Evolutionary conservation across 2,797 vertebrate species (phyloP).

Genomic region (Hypotaenidia okinawae): DNA sequence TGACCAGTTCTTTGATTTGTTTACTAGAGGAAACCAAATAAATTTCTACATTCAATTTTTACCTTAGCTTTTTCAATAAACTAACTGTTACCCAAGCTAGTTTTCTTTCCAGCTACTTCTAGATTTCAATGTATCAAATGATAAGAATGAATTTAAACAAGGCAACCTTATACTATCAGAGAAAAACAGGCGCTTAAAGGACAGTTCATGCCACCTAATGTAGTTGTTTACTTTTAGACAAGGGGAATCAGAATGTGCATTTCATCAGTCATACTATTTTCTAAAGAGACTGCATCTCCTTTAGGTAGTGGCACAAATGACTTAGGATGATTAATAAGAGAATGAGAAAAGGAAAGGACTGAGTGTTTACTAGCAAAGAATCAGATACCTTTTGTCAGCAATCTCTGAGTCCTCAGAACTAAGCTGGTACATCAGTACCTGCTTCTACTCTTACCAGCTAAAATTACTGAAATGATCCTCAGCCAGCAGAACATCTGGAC

Average conservation of each 20-base stretch:
- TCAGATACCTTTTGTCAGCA: neutral
- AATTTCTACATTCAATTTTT: neutral
- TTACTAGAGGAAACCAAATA: neutral
- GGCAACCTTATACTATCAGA: neutral
- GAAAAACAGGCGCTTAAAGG: neutral
- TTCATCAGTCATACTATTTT: neutral
- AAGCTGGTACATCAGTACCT: neutral
- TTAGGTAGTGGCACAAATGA: neutral
- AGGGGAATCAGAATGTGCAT: neutral
- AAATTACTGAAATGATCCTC: neutral
- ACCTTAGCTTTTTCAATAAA: neutral
- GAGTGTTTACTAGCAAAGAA: neutral
- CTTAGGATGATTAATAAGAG: neutral
- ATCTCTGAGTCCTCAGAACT: neutral
- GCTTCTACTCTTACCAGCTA: neutral
- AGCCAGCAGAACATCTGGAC: neutral
- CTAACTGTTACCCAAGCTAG: neutral
- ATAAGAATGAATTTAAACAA: neutral
- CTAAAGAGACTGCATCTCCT: neutral
- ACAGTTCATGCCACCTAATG: neutral
- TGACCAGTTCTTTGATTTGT: neutral
- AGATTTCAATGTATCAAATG: neutral
- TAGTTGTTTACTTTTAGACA: neutral
- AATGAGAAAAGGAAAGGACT: neutral
- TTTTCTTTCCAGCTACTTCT: neutral